phyloP scores from a whole-genome alignment of 2,113 vertebrate species.

The Cyprinodon variegatus region DNA sequence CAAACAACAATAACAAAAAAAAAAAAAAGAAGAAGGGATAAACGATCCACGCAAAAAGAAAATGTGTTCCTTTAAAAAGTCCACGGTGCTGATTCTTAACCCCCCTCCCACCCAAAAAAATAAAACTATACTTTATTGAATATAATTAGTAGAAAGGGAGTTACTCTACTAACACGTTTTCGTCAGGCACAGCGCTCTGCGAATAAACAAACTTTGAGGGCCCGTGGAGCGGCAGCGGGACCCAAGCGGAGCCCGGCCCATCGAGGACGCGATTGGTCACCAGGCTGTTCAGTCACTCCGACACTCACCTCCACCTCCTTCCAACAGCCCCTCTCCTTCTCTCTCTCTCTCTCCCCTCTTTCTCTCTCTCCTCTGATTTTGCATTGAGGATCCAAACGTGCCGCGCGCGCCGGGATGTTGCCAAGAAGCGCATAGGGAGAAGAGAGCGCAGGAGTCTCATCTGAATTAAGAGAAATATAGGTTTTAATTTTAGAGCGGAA shows the following conservation, averaged over 20 bases:
- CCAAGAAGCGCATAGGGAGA: conserved; percentile 28
- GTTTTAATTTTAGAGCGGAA: conserved; percentile 27
- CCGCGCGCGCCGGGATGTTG: conserved; percentile 52
- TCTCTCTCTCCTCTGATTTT: conserved; percentile 36
- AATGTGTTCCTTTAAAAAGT: conserved; percentile 61
- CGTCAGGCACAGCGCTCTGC: conserved; percentile 81
- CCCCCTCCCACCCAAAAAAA: conserved; percentile 34
- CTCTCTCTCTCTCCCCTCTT: conserved; percentile 7
- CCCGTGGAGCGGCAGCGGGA: conserved; percentile 78
- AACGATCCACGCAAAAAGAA: conserved; percentile 71
- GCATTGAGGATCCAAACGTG: conserved; percentile 49
- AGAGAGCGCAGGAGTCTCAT: conserved; percentile 37
- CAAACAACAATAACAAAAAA: neutral
- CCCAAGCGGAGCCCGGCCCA: conserved; percentile 77
- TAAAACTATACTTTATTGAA: conserved; percentile 52
- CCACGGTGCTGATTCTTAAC: conserved; percentile 71
- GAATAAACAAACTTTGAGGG: conserved; percentile 88
- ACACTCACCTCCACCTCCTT: conserved; percentile 50
- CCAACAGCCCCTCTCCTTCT: conserved; percentile 18
- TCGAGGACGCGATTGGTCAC: conserved; percentile 76
- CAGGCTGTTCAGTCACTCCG: conserved; percentile 75
- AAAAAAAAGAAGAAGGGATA: conserved; percentile 32
- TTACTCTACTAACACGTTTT: conserved; percentile 81
- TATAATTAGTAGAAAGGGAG: conserved; percentile 75
- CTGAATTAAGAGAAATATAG: conserved; percentile 33